A percentile compares a stretch with the other conserved stretches of the same genome.
Conservation (phyloP, 2,797 vertebrate genomes). For the Meda fulgida region DNA sequence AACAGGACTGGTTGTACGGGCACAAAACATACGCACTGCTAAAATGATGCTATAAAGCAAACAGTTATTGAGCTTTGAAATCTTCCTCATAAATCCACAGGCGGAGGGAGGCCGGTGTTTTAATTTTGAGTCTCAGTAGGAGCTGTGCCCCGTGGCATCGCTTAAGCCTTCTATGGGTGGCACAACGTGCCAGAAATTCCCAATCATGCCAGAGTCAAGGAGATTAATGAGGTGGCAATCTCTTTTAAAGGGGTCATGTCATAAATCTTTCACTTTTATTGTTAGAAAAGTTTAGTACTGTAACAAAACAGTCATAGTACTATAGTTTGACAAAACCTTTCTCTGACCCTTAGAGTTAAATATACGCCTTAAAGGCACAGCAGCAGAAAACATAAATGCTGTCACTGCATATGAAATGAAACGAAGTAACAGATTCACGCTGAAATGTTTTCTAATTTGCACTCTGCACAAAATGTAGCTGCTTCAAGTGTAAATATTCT, state of each 20-base stretch:
- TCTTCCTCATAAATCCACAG: slow-evolving; percentile 9
- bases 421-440: neutral
- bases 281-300: neutral
- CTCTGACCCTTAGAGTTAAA: neutral
- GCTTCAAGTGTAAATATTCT: neutral
- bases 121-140: slow-evolving; percentile 36
- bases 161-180: slow-evolving; percentile 33
- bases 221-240: slow-evolving; percentile 24
- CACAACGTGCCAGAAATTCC: slow-evolving; percentile 9
- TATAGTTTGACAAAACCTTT: neutral
- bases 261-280: neutral
- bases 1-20: neutral
- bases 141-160: slow-evolving; percentile 19
- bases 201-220: slow-evolving; percentile 13
- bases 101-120: slow-evolving; percentile 20
- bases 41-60: slow-evolving; percentile 23
- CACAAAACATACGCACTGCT: neutral
- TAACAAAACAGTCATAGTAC: neutral
- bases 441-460: neutral
- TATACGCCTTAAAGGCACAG: neutral
- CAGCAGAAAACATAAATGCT: neutral
- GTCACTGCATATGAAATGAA: neutral
- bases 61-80: slow-evolving; percentile 26
- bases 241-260: neutral
- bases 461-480: neutral